A percentile compares a stretch with the other conserved stretches of the same genome.
Conservation (phyloP, 2,113 vertebrate species). For the human region GRCh38 chrX:41601001-41601500, state of each 20-base stretch:
- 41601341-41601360: not conserved
- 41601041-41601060: not conserved
- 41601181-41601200: not conserved
- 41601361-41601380: not conserved
- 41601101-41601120: not conserved
- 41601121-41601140: not conserved
- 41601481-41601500: not conserved
- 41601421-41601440: conserved; percentile 4
- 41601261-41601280: not conserved
- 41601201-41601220: not conserved
- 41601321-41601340: conserved; percentile 25
- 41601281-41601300: not conserved
- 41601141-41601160: not conserved
- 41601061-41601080: conserved; percentile 2
- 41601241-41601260: conserved; percentile 11
- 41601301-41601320: not conserved
- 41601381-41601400: not conserved
- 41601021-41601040: not conserved
- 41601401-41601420: not conserved
- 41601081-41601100: not conserved
- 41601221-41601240: not conserved
- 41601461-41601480: not conserved
- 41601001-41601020: not conserved
- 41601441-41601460: not conserved
- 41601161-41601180: not conserved